Evolutionary conservation across 2,888 invertebrate species (phyloP).

Genomic region (Lasioglossum oenotherae): DNA sequence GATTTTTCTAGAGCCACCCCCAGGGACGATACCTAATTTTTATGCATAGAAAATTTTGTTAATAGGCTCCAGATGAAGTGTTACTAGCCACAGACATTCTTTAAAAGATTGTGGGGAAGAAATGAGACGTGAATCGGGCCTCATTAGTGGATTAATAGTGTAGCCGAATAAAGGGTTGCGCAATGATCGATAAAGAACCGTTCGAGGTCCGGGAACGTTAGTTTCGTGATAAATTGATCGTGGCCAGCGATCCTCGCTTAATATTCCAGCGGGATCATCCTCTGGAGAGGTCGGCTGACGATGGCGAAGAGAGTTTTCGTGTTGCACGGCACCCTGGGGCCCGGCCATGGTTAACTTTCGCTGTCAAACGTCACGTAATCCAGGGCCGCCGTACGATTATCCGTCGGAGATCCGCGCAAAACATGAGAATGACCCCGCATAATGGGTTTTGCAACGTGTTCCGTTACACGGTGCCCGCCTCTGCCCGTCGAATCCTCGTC

Average conservation of each 20-base stretch:
- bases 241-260: conserved; percentile 16
- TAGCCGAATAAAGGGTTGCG: background rate
- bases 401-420: conserved; percentile 36
- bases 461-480: conserved; percentile 36
- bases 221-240: conserved; percentile 1
- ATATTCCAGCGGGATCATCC: conserved; percentile 48
- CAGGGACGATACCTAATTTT: too few species aligned
- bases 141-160: background rate
- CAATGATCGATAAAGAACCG: background rate
- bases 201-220: background rate
- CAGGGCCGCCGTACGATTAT: conserved; percentile 53
- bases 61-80: too few species aligned
- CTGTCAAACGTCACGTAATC: conserved; percentile 78
- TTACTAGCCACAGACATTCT: too few species aligned
- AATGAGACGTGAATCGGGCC: background rate
- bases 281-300: conserved; percentile 33
- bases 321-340: conserved; percentile 53
- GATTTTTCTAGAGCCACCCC: too few species aligned
- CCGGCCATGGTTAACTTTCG: conserved; percentile 75
- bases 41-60: background rate
- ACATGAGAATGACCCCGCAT: conserved; percentile 54
- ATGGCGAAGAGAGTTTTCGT: conserved; percentile 44
- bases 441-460: conserved; percentile 52
- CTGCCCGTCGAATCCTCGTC: background rate
- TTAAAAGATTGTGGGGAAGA: background rate